Conservation (phyloP, 1,140 invertebrate species). For the Aporrectodea caliginosa region DNA sequence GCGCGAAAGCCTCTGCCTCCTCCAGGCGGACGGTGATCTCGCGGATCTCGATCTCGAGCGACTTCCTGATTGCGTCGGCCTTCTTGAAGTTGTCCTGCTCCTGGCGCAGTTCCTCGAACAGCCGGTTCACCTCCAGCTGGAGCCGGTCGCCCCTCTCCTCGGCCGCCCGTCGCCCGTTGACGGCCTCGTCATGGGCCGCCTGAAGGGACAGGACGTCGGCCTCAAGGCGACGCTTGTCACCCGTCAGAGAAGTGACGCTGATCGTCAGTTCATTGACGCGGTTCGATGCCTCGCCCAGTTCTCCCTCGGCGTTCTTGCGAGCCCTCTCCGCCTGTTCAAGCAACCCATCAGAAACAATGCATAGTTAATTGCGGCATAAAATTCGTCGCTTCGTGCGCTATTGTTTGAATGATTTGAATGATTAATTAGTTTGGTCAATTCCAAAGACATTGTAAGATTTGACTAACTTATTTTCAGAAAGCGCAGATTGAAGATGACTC, state of each 20-base stretch:
- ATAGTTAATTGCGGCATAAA: no score
- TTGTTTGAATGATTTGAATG: no score
- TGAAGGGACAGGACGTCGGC: constrained; percentile 55
- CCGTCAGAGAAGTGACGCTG: constrained; percentile 47
- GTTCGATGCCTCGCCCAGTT: constrained; percentile 46
- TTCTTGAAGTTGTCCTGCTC: constrained; percentile 58
- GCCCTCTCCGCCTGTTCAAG: constrained; percentile 49
- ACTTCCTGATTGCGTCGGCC: constrained; percentile 54
- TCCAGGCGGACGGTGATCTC: constrained; percentile 55
- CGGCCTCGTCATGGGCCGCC: constrained; percentile 90
- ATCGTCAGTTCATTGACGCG: constrained; percentile 50
- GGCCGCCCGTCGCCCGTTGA: constrained; percentile 63
- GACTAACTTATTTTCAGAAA: no score
- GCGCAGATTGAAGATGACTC: no score
- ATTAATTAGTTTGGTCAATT: no score
- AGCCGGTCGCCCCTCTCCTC: constrained; percentile 51
- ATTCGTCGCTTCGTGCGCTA: no score
- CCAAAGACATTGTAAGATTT: no score
- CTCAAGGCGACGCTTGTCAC: constrained; percentile 55
- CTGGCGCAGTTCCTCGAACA: constrained; percentile 52
- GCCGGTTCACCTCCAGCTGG: constrained; percentile 46
- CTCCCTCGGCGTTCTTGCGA: constrained; percentile 53
- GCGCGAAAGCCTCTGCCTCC: constrained; percentile 55
- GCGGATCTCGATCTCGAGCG: constrained; percentile 55
- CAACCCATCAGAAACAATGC: no score